Conservation (phyloP, 1,140 invertebrate species). For the Panagrolaimus sp. region DNA sequence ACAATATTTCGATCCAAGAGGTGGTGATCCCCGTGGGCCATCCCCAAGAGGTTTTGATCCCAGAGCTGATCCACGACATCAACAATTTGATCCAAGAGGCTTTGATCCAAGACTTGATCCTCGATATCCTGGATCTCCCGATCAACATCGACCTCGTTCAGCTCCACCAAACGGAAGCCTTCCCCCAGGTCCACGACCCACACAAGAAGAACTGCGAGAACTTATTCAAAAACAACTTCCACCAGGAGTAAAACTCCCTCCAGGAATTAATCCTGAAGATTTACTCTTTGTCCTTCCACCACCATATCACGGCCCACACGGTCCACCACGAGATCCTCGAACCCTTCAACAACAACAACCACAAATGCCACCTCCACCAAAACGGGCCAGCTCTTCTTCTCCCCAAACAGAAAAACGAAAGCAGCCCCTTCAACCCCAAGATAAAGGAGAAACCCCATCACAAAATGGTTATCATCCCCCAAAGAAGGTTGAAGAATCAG, state of each 20-base stretch:
- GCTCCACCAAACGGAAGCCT: constrained; percentile 1
- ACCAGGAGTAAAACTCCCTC: constrained; percentile 30
- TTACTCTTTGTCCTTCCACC: constrained; percentile 10
- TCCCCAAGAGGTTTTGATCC: background rate
- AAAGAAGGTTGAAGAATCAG: constrained; percentile 18
- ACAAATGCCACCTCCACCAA: background rate
- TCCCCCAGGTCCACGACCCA: background rate
- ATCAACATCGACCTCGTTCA: background rate
- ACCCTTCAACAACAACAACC: background rate
- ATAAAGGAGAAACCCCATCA: constrained; percentile 2
- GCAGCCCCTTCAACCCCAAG: constrained; percentile 23
- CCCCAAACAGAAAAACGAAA: constrained; percentile 21
- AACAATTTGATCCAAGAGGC: background rate
- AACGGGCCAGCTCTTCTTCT: constrained; percentile 5
- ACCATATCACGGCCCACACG: constrained; percentile 21
- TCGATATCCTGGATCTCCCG: background rate
- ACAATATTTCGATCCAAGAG: background rate
- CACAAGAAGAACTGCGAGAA: constrained; percentile 10
- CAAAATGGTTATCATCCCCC: constrained; percentile 10
- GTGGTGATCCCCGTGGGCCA: background rate
- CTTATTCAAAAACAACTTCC: constrained; percentile 24
- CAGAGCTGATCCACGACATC: background rate
- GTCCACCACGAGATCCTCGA: constrained; percentile 2
- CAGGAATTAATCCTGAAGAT: constrained; percentile 32
- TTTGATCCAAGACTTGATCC: background rate